Evolutionary conservation across 2,888 invertebrate species (phyloP).

Genomic region (Caenorhabditis sp.): DNA sequence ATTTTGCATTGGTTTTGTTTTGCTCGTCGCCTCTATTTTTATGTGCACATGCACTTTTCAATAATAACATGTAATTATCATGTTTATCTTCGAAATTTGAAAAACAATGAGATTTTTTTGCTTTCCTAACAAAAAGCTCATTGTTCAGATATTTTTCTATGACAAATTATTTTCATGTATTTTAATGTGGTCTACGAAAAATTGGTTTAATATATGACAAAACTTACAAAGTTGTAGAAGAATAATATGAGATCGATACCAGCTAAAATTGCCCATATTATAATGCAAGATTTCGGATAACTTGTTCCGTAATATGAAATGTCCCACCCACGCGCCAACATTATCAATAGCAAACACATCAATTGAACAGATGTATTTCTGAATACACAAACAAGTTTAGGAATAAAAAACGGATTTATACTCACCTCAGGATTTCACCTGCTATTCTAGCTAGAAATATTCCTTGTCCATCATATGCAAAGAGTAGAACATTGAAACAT

Average conservation of each 20-base stretch:
- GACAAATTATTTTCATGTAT: no score
- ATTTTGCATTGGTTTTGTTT: no score
- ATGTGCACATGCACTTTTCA: no score
- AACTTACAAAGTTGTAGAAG: conserved; percentile 91
- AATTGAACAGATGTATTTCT: conserved; percentile 76
- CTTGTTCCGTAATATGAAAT: conserved; percentile 73
- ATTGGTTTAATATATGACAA: not conserved
- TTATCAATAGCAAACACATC: conserved; percentile 88
- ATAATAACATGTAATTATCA: no score
- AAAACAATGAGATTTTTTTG: no score
- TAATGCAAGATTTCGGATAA: conserved; percentile 78
- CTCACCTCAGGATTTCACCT: conserved; percentile 80
- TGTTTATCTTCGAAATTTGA: no score
- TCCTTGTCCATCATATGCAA: conserved; percentile 89
- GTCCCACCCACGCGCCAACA: conserved; percentile 96
- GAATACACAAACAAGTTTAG: not conserved
- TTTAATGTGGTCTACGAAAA: no score
- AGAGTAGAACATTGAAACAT: conserved; percentile 86
- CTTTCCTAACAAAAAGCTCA: no score
- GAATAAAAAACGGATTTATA: conserved; percentile 77
- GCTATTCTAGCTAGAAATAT: conserved; percentile 83
- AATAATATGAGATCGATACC: conserved; percentile 89
- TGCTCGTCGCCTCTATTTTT: no score
- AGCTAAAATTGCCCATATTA: conserved; percentile 88
- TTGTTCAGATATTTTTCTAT: no score